Conservation (phyloP, 2,888 invertebrate species). For the Conomelus anceps region DNA sequence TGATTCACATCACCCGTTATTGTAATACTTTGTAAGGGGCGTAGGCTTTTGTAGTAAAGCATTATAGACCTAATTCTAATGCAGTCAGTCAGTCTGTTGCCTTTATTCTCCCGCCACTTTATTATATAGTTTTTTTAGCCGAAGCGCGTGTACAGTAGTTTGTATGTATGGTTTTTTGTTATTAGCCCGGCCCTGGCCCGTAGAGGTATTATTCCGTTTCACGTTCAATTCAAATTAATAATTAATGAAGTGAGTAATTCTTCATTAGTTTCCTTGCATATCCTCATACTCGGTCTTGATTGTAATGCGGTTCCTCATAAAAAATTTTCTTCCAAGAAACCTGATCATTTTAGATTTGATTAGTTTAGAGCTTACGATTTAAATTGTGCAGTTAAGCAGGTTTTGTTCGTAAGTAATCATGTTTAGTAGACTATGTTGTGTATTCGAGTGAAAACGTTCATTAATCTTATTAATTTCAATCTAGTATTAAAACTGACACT, state of each 20-base stretch:
- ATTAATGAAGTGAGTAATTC: not conserved
- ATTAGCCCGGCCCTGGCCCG: not conserved
- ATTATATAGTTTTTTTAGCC: too few relatives aligned
- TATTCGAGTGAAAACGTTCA: not conserved
- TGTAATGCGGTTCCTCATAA: not conserved
- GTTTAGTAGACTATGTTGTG: not conserved
- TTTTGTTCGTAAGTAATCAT: not conserved
- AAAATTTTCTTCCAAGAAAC: too few relatives aligned
- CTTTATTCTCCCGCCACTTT: too few relatives aligned
- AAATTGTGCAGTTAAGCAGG: not conserved
- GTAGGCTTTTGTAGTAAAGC: too few relatives aligned
- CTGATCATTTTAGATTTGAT: not conserved
- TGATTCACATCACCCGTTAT: too few relatives aligned
- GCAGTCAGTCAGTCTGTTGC: too few relatives aligned
- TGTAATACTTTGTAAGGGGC: too few relatives aligned
- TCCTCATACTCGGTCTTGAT: not conserved
- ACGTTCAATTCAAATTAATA: not conserved
- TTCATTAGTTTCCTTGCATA: not conserved
- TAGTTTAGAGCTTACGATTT: not conserved
- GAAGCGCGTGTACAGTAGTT: not conserved
- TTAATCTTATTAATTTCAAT: not conserved
- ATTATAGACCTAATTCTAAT: too few relatives aligned
- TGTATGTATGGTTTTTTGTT: not conserved
- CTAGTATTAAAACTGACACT: too few relatives aligned
- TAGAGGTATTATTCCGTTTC: not conserved